These are phyloP conservation scores for Leucophenga varia DNA, from an alignment of 1,140 invertebrate species.

Conservation along the genomic window DNA sequence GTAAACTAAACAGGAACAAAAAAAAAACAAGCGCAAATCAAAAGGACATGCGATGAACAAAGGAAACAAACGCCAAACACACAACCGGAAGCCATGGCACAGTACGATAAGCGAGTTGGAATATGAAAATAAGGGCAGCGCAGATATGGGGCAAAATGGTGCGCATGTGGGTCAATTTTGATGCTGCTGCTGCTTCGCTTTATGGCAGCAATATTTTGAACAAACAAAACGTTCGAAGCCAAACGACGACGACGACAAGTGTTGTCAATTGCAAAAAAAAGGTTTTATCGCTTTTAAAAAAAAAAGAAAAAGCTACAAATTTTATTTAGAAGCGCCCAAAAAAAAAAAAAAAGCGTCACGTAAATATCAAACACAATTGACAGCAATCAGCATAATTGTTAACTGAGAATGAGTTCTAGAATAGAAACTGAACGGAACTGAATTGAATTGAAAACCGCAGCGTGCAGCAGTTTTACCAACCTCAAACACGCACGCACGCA, in stretches of 20 bases:
- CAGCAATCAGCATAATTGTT: constrained; percentile 40
- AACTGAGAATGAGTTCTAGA: too few relatives aligned
- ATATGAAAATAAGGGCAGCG: too few relatives aligned
- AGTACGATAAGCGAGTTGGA: too few relatives aligned
- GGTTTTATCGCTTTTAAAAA: constrained; percentile 20
- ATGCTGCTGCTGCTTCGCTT: too few relatives aligned
- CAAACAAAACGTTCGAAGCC: too few relatives aligned
- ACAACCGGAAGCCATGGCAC: too few relatives aligned
- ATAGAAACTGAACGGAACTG: too few relatives aligned
- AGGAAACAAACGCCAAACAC: too few relatives aligned
- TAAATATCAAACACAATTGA: constrained; percentile 50
- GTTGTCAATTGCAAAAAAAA: constrained; percentile 18
- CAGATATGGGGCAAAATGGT: too few relatives aligned
- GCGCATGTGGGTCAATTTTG: too few relatives aligned
- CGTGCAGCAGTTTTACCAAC: not conserved
- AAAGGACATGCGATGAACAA: not conserved
- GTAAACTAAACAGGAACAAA: not conserved
- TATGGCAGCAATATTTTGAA: too few relatives aligned
- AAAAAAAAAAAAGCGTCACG: constrained; percentile 7
- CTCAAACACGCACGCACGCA: constrained; percentile 14
- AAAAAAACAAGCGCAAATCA: constrained; percentile 6
- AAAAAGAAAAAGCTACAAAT: constrained; percentile 4
- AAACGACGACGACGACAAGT: not conserved
- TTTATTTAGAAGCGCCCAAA: not conserved
- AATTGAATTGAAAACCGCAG: too few relatives aligned